Evolutionary conservation across 2,888 invertebrate species (phyloP).

Genomic region (Rhodophaea formosa): DNA sequence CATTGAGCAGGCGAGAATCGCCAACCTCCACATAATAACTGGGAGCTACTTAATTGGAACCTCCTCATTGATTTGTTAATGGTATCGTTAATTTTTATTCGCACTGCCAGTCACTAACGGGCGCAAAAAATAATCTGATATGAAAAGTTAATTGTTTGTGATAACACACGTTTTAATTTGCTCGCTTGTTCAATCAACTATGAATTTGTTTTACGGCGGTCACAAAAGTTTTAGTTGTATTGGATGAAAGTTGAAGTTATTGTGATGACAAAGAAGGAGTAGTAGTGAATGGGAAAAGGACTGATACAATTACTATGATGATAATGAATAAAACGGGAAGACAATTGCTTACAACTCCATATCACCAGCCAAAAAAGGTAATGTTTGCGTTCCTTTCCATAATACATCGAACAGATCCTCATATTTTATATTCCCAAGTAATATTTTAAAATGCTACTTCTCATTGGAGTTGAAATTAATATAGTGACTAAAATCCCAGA

Average conservation of each 20-base stretch:
- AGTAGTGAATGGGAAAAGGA: no score
- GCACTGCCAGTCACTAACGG: conserved; percentile 47
- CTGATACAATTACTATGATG: no score
- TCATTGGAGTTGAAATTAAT: conserved; percentile 38
- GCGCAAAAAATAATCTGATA: conserved; percentile 46
- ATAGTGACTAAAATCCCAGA: conserved; percentile 35
- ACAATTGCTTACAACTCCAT: no score
- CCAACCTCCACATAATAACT: conserved; percentile 57
- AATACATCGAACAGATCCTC: no score
- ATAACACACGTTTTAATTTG: conserved; percentile 30
- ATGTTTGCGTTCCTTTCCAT: no score
- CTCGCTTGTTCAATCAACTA: conserved; percentile 3
- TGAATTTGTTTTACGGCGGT: conserved; percentile 17
- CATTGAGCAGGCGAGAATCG: conserved; percentile 50
- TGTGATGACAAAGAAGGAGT: no score
- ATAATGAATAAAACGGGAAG: no score
- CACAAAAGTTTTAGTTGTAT: not conserved
- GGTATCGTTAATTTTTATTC: conserved; percentile 64
- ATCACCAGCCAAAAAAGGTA: no score
- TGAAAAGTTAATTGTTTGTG: conserved; percentile 26
- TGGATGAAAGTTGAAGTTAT: no score
- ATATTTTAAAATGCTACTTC: conserved; percentile 26
- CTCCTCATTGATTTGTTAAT: conserved; percentile 71
- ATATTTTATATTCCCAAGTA: no score
- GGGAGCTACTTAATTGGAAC: conserved; percentile 65